A percentile compares a stretch with the other conserved stretches of the same genome.
Conservation (phyloP, 2,113 vertebrate genomes). For the Ciconia stormi region DNA sequence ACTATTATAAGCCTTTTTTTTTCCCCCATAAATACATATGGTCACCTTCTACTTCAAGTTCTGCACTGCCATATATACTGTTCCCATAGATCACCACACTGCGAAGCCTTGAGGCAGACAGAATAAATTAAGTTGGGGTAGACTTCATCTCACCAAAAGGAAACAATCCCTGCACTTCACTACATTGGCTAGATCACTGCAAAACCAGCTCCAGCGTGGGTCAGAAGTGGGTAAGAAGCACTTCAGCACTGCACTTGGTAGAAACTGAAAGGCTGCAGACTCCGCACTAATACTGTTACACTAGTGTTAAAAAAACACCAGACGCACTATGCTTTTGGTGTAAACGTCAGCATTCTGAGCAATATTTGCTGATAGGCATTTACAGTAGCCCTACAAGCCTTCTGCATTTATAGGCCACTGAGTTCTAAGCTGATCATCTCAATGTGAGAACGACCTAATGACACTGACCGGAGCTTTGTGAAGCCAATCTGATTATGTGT, state of each 20-base stretch:
- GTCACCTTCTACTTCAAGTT: background rate
- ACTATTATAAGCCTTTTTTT: background rate
- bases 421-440: background rate
- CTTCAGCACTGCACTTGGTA: background rate
- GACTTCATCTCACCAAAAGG: background rate
- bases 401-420: background rate
- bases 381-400: background rate
- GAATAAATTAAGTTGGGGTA: background rate
- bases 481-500: background rate
- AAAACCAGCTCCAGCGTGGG: background rate
- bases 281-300: background rate
- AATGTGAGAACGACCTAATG: background rate
- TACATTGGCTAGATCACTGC: background rate
- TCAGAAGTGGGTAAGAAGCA: background rate
- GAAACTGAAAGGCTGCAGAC: background rate
- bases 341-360: background rate
- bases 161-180: background rate
- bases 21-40: background rate
- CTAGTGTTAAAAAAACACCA: background rate
- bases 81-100: background rate
- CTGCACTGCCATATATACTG: background rate
- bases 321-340: background rate
- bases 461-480: background rate
- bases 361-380: background rate
- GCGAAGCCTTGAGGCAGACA: background rate